Conservation (phyloP, 2,797 vertebrate species). For the Hypotaenidia philippensis region DNA sequence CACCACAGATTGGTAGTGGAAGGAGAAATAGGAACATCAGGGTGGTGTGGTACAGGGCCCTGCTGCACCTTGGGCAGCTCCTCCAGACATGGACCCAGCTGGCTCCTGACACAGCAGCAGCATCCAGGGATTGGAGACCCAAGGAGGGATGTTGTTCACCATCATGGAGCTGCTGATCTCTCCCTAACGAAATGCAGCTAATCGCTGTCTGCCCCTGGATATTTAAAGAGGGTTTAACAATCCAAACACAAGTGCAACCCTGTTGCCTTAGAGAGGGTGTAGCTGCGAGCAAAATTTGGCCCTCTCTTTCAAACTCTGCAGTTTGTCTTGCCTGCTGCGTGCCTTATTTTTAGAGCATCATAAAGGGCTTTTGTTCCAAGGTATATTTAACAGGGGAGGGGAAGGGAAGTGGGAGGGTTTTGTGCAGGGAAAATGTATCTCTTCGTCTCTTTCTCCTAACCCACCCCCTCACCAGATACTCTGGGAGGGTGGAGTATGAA, state of each 20-base stretch:
- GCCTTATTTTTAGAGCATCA: conserved; percentile 75
- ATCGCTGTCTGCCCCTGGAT: conserved; percentile 13
- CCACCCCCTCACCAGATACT: conserved; percentile 66
- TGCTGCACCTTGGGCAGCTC: background rate
- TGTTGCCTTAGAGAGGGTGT: conserved; percentile 59
- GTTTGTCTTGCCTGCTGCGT: conserved; percentile 51
- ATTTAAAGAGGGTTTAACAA: conserved; percentile 46
- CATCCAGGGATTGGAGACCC: background rate
- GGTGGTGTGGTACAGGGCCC: background rate
- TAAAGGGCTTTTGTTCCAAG: conserved; percentile 74
- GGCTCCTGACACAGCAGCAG: accelerated
- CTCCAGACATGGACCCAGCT: background rate
- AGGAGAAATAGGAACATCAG: background rate
- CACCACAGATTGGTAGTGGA: accelerated
- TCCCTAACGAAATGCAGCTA: background rate
- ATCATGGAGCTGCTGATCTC: background rate
- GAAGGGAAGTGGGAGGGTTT: conserved; percentile 67
- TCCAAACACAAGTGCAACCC: conserved; percentile 39
- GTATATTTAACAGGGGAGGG: conserved; percentile 77
- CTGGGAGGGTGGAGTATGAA: conserved; percentile 62
- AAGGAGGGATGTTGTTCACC: background rate
- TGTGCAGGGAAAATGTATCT: conserved; percentile 56
- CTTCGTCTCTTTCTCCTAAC: conserved; percentile 51
- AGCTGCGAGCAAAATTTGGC: conserved; percentile 62
- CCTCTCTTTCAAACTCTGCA: conserved; percentile 26